Evolutionary conservation across 2,113 vertebrate genomes (phyloP).

Genomic region (Ia io): DNA sequence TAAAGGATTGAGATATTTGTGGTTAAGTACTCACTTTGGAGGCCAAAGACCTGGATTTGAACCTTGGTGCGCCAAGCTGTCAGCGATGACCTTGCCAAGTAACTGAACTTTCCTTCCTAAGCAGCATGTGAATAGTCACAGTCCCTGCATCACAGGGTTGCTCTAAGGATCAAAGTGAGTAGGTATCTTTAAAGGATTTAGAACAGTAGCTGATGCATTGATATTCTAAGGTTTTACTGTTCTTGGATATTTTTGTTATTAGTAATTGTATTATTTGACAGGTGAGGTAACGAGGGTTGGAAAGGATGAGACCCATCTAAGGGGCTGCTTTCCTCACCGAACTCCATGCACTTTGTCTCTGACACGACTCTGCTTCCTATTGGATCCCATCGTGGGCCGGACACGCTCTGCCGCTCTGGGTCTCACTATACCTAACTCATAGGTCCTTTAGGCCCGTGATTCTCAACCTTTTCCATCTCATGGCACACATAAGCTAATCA

Average conservation of each 20-base stretch:
- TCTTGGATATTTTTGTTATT: background rate
- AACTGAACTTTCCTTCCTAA: background rate
- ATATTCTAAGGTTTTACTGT: background rate
- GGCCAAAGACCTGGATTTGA: background rate
- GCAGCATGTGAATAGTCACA: background rate
- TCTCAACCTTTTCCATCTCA: background rate
- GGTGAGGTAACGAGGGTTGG: background rate
- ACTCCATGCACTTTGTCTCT: background rate
- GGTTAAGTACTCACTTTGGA: background rate
- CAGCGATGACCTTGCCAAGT: background rate
- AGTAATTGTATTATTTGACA: background rate
- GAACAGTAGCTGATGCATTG: background rate
- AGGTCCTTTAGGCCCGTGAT: background rate
- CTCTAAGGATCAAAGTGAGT: background rate
- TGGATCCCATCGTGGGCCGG: background rate
- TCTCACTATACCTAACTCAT: background rate
- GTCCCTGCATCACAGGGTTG: background rate
- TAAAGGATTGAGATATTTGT: too few relatives aligned
- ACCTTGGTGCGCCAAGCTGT: background rate
- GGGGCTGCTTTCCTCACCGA: background rate
- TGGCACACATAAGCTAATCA: background rate
- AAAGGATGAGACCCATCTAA: background rate
- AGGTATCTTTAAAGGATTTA: background rate
- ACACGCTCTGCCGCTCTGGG: background rate
- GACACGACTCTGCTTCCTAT: background rate